These are phyloP conservation scores for Acrossocheilus wenchowensis DNA, from an alignment of 2,797 vertebrate species.

Conservation along the genomic window DNA sequence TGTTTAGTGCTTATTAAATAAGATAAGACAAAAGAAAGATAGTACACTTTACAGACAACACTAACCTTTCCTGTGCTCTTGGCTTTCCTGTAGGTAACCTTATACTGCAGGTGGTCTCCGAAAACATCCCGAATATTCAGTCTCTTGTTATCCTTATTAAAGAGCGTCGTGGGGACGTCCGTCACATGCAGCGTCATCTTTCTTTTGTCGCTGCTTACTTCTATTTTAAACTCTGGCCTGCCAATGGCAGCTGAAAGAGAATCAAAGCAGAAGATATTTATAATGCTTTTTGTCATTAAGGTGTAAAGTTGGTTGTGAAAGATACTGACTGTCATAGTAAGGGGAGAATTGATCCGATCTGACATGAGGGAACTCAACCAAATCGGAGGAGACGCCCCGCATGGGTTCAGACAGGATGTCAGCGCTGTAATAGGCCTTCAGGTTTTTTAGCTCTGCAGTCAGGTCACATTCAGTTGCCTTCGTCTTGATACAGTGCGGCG, in stretches of 20 bases:
- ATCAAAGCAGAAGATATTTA: background rate
- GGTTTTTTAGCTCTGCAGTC: slow-evolving; percentile 72
- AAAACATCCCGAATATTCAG: slow-evolving; percentile 85
- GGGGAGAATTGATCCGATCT: slow-evolving; percentile 81
- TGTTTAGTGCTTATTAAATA: background rate
- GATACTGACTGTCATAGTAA: slow-evolving; percentile 87
- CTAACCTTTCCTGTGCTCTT: slow-evolving; percentile 89
- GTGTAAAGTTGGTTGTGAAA: background rate
- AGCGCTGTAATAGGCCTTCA: slow-evolving; percentile 76
- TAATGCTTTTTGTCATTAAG: background rate
- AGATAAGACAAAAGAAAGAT: background rate
- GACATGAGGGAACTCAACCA: slow-evolving; percentile 71
- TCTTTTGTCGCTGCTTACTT: slow-evolving; percentile 71
- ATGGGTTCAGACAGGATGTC: slow-evolving; percentile 76
- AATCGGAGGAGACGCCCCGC: background rate
- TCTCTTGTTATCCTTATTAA: slow-evolving; percentile 65
- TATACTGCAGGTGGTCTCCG: slow-evolving; percentile 79
- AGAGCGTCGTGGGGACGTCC: slow-evolving; percentile 79
- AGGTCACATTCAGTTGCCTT: slow-evolving; percentile 83
- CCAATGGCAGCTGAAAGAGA: slow-evolving; percentile 81
- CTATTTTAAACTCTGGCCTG: slow-evolving; percentile 75
- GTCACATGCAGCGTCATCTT: slow-evolving; percentile 77
- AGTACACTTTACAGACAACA: background rate
- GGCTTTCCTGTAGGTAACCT: slow-evolving; percentile 83
- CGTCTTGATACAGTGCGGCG: slow-evolving; percentile 73